These are phyloP conservation scores for Clunio marinus DNA, from an alignment of 2,888 invertebrate genomes.

Conservation along the genomic window DNA sequence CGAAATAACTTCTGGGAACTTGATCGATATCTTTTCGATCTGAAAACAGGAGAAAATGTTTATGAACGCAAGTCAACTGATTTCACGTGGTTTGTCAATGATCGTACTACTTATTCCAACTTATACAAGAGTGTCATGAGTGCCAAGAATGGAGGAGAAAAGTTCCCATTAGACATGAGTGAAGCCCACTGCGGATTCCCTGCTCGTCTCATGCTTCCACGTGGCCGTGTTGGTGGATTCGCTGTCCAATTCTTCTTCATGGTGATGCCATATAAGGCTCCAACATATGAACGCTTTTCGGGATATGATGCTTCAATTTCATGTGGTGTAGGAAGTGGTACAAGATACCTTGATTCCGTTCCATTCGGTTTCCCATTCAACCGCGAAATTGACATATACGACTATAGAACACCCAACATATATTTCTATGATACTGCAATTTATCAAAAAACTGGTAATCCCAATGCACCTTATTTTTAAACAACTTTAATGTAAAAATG, in stretches of 20 bases:
- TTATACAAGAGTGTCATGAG: slow-evolving; percentile 57
- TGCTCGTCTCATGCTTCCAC: slow-evolving; percentile 61
- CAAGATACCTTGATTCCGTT: slow-evolving; percentile 44
- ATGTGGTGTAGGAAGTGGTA: slow-evolving; percentile 53
- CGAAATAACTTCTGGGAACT: slow-evolving; percentile 64
- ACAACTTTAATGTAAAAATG: too few species aligned
- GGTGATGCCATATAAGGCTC: slow-evolving; percentile 20
- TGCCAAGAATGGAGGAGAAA: slow-evolving; percentile 52
- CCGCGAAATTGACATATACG: background rate
- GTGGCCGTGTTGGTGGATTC: slow-evolving; percentile 54
- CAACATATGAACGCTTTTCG: slow-evolving; percentile 50
- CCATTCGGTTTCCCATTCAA: slow-evolving; percentile 38
- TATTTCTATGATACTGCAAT: slow-evolving; percentile 15
- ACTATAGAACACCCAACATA: slow-evolving; percentile 23
- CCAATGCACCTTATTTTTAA: too few species aligned
- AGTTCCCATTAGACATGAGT: slow-evolving; percentile 53
- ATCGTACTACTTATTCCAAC: slow-evolving; percentile 58
- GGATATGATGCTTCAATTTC: slow-evolving; percentile 54
- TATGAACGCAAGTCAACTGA: slow-evolving; percentile 60
- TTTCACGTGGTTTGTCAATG: slow-evolving; percentile 61
- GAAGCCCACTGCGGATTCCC: slow-evolving; percentile 62
- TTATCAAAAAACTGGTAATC: slow-evolving; percentile 28
- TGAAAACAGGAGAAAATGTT: slow-evolving; percentile 56
- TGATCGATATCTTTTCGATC: slow-evolving; percentile 60
- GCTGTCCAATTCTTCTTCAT: slow-evolving; percentile 38